Evolutionary conservation across 2,113 vertebrate species (phyloP).

Genomic region (Siphamia tubifer): DNA sequence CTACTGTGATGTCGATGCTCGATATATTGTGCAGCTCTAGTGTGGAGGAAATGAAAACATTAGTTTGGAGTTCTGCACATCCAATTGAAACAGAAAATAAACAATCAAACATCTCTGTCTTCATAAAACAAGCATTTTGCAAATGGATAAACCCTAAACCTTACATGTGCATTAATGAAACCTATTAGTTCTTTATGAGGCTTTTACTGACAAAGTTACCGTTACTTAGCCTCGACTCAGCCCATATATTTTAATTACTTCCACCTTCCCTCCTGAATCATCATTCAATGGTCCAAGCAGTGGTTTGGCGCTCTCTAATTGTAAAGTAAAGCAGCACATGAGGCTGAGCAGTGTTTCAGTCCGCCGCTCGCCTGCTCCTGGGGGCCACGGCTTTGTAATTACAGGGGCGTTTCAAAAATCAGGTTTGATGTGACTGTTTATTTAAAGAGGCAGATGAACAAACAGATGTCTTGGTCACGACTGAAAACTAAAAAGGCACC

Average conservation of each 20-base stretch:
- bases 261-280: background rate
- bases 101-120: background rate
- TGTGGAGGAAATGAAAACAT: background rate
- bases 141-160: background rate
- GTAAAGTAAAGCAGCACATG: background rate
- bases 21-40: no score
- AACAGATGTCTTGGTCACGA: background rate
- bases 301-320: conserved; percentile 8
- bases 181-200: background rate
- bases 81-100: background rate
- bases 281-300: conserved; percentile 10
- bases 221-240: background rate
- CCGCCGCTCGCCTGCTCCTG: background rate
- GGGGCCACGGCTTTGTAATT: conserved; percentile 2
- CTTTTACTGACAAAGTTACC: background rate
- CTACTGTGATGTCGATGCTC: no score
- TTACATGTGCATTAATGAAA: no score
- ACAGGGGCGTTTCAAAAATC: conserved; percentile 10
- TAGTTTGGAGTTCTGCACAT: background rate
- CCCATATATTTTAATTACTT: background rate
- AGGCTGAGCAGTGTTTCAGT: background rate
- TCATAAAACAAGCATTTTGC: background rate
- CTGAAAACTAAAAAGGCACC: background rate
- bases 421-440: background rate
- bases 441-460: background rate